Evolutionary conservation across 2,888 invertebrate species (phyloP), one percentile per base, ranked within the genome.

Genomic region (Pelosia muscerda): DNA sequence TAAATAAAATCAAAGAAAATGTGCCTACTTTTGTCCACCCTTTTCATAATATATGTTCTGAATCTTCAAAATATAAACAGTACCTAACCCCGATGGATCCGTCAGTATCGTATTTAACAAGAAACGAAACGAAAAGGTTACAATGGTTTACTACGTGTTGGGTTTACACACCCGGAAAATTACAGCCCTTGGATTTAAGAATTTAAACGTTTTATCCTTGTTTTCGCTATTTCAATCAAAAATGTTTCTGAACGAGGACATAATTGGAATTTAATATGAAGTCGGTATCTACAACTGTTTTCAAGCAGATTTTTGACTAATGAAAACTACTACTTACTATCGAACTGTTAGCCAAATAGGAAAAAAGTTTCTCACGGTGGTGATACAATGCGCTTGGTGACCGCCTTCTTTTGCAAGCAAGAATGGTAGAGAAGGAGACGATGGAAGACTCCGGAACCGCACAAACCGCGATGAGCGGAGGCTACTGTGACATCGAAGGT

Each of bases 41-140:
- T 59, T 62, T 55, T 8, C 19, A 49, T 42, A 10, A 49, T 42
- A 10, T 42, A 26, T 22, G 4, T 28, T n/a, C 25, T n/a, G 5
- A n/a, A 42, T 28, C 15, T 28, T 28, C 49, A 15, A 23, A 38
- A 65, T 49, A 28, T 65, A 58, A 65, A 22, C 23, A 53, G 57
- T 65, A 58, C 4, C 19, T n/a, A n/a, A n/a, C 28, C 4, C 31
- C 57, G 31, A n/a, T 6, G 49, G 22, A 49, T 58, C 31, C 58
- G 49, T 58, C 23, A 19, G 22, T 53, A 53, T 65, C n/a, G 58
- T 65, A 65, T 58, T 49, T 28, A 58, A 53, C 23, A 65, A 65
- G 65, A 23, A 58, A 65, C 57, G 57, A 64, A 64, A 57, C 58
- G 65, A 65, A 65, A 58, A 58, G 65, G 58, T 58, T 23, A 53